A percentile compares a stretch with the other conserved stretches of the same genome.
Evolutionary conservation across 37 sponge, comb jelly and placozoan species (phyloP).

Genomic region (Axinella damicornis): DNA sequence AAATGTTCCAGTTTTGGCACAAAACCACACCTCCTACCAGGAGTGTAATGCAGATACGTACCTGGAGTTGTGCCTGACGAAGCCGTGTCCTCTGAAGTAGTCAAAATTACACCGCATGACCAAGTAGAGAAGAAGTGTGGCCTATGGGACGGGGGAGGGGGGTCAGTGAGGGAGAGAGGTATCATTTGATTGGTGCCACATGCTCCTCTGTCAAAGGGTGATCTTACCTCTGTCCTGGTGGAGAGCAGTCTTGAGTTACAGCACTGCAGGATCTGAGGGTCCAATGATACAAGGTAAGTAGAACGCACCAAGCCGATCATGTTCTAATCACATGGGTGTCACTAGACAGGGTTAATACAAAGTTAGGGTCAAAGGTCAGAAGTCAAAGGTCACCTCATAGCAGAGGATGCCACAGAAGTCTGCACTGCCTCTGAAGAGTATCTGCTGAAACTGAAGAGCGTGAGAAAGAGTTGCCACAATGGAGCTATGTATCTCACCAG

Average conservation of each 20-base stretch:
- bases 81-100: slow-evolving; percentile 69
- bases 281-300: too few species aligned
- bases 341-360: too few species aligned
- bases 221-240: slow-evolving; percentile 74
- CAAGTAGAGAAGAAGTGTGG: slow-evolving; percentile 68
- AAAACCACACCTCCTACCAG: too few species aligned
- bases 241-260: slow-evolving; percentile 79
- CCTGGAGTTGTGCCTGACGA: slow-evolving; percentile 79
- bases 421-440: slow-evolving; percentile 83
- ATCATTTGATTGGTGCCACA: too few species aligned
- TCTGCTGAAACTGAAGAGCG: slow-evolving; percentile 73
- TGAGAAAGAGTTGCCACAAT: too few species aligned
- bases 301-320: too few species aligned
- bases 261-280: slow-evolving; percentile 62
- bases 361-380: too few species aligned
- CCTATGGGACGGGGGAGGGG: slow-evolving; percentile 24
- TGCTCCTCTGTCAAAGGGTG: slow-evolving; percentile 1
- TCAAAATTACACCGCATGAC: slow-evolving; percentile 83
- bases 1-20: too few species aligned
- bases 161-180: not conserved
- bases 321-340: too few species aligned
- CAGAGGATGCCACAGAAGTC: slow-evolving; percentile 80
- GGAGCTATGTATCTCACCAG: too few species aligned
- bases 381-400: slow-evolving; percentile 76
- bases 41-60: slow-evolving; percentile 15